Conservation (phyloP, 1,140 invertebrate species). For the Helicoverpa armigera region DNA sequence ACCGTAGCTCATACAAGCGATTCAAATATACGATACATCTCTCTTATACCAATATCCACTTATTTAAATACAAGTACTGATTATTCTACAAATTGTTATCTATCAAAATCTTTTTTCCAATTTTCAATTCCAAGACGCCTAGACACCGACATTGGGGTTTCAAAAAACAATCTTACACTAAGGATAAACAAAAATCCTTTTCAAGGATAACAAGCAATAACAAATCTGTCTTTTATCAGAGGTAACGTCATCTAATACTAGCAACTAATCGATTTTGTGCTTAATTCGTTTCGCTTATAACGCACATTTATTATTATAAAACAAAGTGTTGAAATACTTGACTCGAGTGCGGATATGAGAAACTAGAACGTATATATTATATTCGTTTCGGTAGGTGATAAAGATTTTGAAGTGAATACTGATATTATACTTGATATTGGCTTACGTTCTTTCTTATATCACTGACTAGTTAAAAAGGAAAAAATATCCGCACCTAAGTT, state of each 20-base stretch:
- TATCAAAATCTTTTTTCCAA: conserved; percentile 23
- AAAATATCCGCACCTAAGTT: conserved; percentile 24
- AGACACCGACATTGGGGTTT: conserved; percentile 59
- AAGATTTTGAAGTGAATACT: background rate
- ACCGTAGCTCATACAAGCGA: conserved; percentile 22
- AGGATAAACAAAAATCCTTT: conserved; percentile 81
- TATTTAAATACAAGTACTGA: conserved; percentile 24
- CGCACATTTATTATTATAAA: conserved; percentile 37
- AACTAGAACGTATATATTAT: background rate
- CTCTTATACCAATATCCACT: conserved; percentile 24
- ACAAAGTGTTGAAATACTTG: conserved; percentile 15
- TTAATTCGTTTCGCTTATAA: conserved; percentile 70
- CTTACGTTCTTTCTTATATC: background rate
- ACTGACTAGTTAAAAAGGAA: background rate
- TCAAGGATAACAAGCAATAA: conserved; percentile 84
- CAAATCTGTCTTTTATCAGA: conserved; percentile 79
- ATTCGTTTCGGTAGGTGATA: background rate
- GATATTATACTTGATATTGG: background rate
- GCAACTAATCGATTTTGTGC: conserved; percentile 72
- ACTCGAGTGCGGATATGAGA: conserved; percentile 20
- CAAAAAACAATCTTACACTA: conserved; percentile 78
- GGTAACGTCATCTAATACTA: conserved; percentile 76
- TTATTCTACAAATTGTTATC: conserved; percentile 38
- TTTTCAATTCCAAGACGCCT: conserved; percentile 30
- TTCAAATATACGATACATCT: conserved; percentile 10